Evolutionary conservation across 1,140 invertebrate genomes (phyloP).

Genomic region (Proctacanthus coquilletti): DNA sequence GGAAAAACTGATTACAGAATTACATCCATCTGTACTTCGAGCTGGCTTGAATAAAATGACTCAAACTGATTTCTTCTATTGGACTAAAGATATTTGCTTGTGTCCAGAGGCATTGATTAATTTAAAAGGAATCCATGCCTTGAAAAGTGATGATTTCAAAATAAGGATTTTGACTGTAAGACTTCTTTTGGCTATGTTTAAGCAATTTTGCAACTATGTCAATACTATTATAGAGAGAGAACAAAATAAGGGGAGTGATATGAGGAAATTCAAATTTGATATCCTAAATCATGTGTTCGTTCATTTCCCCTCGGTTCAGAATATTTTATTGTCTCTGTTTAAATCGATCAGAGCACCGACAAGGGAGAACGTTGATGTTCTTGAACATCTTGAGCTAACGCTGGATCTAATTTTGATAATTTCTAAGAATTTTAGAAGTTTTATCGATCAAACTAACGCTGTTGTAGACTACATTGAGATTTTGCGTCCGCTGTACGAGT

Average conservation of each 20-base stretch:
- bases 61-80: constrained; percentile 19
- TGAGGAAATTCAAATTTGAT: constrained; percentile 25
- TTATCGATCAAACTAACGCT: constrained; percentile 22
- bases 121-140: constrained; percentile 11
- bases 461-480: constrained; percentile 25
- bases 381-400: constrained; percentile 19
- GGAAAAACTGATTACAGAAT: constrained; percentile 14
- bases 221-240: constrained; percentile 14
- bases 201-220: constrained; percentile 24
- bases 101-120: constrained; percentile 17
- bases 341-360: constrained; percentile 11
- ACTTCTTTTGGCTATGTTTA: constrained; percentile 22
- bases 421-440: constrained; percentile 23
- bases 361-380: constrained; percentile 9
- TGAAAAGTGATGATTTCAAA: constrained; percentile 7
- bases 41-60: constrained; percentile 21
- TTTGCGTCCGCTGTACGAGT: constrained; percentile 16
- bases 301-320: constrained; percentile 21
- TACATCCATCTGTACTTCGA: constrained; percentile 22
- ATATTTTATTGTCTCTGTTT: constrained; percentile 17
- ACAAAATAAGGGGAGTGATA: constrained; percentile 18
- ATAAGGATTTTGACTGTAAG: constrained; percentile 11
- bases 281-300: constrained; percentile 24
- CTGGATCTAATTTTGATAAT: constrained; percentile 22
- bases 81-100: constrained; percentile 24